These are phyloP conservation scores for Corynorhinus townsendii DNA, from an alignment of 2,113 vertebrate genomes.

Conservation along the genomic window DNA sequence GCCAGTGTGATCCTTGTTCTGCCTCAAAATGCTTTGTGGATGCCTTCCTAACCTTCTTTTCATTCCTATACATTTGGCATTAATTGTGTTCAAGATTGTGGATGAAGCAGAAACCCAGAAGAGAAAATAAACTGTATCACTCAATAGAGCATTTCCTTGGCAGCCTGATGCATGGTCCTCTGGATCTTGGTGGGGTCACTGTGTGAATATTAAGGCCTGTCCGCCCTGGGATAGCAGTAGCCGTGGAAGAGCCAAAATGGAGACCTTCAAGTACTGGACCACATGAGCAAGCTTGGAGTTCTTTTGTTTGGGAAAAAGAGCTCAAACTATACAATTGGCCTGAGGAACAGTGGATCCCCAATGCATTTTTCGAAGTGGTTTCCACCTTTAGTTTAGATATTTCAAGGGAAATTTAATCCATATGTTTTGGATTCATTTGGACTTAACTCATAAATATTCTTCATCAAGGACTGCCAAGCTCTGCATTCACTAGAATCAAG, in stretches of 20 bases:
- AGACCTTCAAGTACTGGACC: not conserved
- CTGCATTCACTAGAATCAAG: slow-evolving; percentile 48
- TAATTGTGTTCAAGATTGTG: slow-evolving; percentile 64
- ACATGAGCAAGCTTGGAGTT: not conserved
- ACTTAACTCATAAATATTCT: slow-evolving; percentile 70
- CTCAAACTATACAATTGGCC: slow-evolving; percentile 43
- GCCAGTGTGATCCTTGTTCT: slow-evolving; percentile 60
- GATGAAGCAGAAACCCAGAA: slow-evolving; percentile 51
- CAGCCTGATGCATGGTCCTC: not conserved
- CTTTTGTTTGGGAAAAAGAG: not conserved
- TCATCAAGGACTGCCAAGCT: slow-evolving; percentile 64
- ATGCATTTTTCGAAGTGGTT: slow-evolving; percentile 50
- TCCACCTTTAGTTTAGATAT: slow-evolving; percentile 70
- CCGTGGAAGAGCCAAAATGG: not conserved
- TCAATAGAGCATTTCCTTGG: slow-evolving; percentile 51
- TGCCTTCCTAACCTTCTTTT: slow-evolving; percentile 61
- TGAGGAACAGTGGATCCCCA: slow-evolving; percentile 29
- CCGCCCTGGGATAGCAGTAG: not conserved
- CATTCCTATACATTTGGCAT: slow-evolving; percentile 69
- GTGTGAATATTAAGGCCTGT: not conserved
- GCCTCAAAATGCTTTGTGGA: slow-evolving; percentile 70
- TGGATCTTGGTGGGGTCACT: not conserved
- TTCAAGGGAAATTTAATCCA: slow-evolving; percentile 70
- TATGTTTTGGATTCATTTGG: slow-evolving; percentile 71
- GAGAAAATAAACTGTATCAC: slow-evolving; percentile 48